Base-by-base conservation (phyloP, 2,888 invertebrate species). In the Heliconius aoede region DNA sequence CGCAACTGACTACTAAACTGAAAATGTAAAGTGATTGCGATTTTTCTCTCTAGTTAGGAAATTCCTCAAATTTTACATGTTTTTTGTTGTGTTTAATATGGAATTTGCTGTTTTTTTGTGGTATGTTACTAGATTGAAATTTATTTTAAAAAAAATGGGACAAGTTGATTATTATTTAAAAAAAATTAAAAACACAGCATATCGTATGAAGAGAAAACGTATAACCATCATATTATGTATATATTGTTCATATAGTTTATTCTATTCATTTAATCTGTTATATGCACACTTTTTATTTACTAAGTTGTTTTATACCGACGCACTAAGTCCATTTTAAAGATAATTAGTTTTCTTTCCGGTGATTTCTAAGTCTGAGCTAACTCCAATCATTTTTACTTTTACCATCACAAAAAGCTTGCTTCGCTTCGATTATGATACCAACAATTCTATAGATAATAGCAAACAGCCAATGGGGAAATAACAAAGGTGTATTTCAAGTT, bases 1-100 rank as follows among this genome's bases (percentile, higher is more conserved):
- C 85, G 87, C 87, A 85, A 90, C 91, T 90, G 89, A 85, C 69
- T 69, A n/a, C 79, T 82, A 75, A 74, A 55, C 65, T 26, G 77
- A 76, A 76, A 76, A 76, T 75, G 72, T 72, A 77, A 72, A 73
- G 76, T 62, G 80, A 80, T 78, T 81, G 82, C 81, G 76, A 82
- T 82, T 81, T 81, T 82, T 82, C 80, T 80, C 24, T 77, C 62
- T 71, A 73, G 65, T 58, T 60, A 62, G 75, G 71, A 73, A 78
- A 79, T 79, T 73, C 69, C 58, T 78, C 28, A 65, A 69, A 67
- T 58, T 26, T 36, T 76, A 51, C 26, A 15, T n/a, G 62, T 60
- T 58, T 58, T 60, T 58, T 58, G 15, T 30, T 60, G 18, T 11
- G 11, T 1, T 60, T 26, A 51, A 8, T 21, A 28, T 46, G 4